phyloP scores from a whole-genome alignment of 2,113 vertebrate species.

The Hyaena hyaena region DNA sequence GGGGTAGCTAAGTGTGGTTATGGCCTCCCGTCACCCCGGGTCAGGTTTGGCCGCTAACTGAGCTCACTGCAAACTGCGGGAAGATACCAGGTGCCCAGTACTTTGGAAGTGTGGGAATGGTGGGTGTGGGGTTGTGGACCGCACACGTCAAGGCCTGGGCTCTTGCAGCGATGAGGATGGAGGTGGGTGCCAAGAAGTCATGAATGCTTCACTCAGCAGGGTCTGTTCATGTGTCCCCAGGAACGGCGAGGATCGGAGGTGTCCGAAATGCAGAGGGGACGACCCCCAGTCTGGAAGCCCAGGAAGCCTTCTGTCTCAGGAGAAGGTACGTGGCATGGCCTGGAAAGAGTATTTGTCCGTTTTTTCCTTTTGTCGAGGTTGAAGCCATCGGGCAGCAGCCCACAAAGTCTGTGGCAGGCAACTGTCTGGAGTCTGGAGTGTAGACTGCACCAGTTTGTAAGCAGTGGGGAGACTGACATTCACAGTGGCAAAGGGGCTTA shows the following conservation, averaged over 20 bases:
- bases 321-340: conserved; percentile 83
- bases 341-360: neutral
- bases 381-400: neutral
- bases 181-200: neutral
- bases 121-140: neutral
- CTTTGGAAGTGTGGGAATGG: neutral
- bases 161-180: neutral
- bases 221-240: conserved; percentile 75
- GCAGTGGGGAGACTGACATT: neutral
- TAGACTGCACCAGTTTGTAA: neutral
- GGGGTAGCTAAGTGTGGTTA: neutral
- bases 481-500: neutral
- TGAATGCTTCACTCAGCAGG: neutral
- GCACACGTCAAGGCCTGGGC: rapidly evolving
- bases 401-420: rapidly evolving
- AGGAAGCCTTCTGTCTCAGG: conserved; percentile 83
- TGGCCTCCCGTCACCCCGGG: neutral
- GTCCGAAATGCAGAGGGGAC: conserved; percentile 87
- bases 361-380: neutral
- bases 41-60: neutral
- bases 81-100: neutral
- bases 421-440: neutral
- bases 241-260: conserved; percentile 85
- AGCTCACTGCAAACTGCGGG: neutral
- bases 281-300: conserved; percentile 76